Evolutionary conservation across 2,888 invertebrate genomes (phyloP).

Genomic region (Phyllotreta cruciferae): DNA sequence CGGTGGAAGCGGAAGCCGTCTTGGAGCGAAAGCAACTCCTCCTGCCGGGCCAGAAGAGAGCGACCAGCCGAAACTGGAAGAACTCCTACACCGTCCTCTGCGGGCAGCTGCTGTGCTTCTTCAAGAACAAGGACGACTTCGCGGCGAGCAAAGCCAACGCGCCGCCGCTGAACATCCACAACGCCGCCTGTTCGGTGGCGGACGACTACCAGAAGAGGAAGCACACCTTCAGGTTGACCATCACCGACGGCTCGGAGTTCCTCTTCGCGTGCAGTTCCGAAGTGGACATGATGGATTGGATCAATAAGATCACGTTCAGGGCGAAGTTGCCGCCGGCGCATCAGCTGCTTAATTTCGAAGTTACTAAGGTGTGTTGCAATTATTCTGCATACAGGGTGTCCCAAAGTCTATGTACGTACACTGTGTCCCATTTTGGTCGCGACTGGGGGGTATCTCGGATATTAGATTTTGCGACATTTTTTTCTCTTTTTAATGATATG

Average conservation of each 20-base stretch:
- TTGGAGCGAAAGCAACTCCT: constrained; percentile 95
- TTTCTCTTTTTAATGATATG: no score
- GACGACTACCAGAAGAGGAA: constrained; percentile 96
- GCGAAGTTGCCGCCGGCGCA: constrained; percentile 89
- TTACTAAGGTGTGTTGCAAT: constrained; percentile 52
- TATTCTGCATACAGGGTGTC: not conserved
- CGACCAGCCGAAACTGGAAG: constrained; percentile 96
- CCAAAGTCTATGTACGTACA: no score
- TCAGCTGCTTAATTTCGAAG: constrained; percentile 84
- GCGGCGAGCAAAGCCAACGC: constrained; percentile 86
- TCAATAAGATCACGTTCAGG: constrained; percentile 91
- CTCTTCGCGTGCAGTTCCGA: constrained; percentile 81
- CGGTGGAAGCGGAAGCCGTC: constrained; percentile 89
- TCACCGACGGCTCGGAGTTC: constrained; percentile 93
- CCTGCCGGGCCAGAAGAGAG: constrained; percentile 91
- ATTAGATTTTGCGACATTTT: no score
- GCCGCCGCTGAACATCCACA: constrained; percentile 81
- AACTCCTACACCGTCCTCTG: constrained; percentile 93
- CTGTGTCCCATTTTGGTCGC: no score
- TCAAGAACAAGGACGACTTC: constrained; percentile 93
- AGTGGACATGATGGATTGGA: constrained; percentile 86
- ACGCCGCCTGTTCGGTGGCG: constrained; percentile 84
- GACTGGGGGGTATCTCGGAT: no score
- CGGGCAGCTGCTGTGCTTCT: constrained; percentile 97
- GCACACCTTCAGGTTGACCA: constrained; percentile 86